These are phyloP conservation scores for Tokudaia muenninki DNA, from an alignment of 2,797 vertebrate genomes.

Conservation along the genomic window DNA sequence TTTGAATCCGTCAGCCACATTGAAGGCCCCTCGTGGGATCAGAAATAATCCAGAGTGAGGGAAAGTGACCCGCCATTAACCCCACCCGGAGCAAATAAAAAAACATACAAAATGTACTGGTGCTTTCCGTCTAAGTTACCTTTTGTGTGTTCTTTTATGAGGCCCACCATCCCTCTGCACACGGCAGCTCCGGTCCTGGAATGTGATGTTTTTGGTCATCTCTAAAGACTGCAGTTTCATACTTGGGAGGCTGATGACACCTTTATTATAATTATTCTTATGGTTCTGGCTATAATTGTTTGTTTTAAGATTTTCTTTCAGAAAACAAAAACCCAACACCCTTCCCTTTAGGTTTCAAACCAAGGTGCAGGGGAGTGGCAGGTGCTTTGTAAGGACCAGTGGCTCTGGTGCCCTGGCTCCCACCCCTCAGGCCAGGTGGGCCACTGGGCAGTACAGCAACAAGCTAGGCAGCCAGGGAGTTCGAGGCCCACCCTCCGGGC, in stretches of 20 bases:
- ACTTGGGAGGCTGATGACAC: constrained; percentile 82
- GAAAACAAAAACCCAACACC: constrained; percentile 82
- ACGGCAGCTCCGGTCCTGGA: constrained; percentile 89
- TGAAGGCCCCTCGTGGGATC: constrained; percentile 77
- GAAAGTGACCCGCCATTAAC: constrained; percentile 61
- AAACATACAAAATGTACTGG: constrained; percentile 92
- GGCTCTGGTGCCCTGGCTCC: constrained; percentile 84
- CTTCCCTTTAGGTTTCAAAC: constrained; percentile 76
- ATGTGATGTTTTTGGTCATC: constrained; percentile 92
- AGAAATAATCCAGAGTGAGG: constrained; percentile 79
- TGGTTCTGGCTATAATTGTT: constrained; percentile 83
- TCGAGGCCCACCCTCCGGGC: constrained; percentile 65
- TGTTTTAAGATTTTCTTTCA: constrained; percentile 80
- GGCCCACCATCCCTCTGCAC: constrained; percentile 87
- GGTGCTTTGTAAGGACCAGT: constrained; percentile 79
- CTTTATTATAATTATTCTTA: constrained; percentile 80
- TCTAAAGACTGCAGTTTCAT: constrained; percentile 92
- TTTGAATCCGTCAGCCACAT: constrained; percentile 55
- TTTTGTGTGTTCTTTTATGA: constrained; percentile 87
- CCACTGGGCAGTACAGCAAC: constrained; percentile 64
- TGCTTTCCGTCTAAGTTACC: constrained; percentile 93
- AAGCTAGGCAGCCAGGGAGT: constrained; percentile 49
- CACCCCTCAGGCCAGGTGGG: constrained; percentile 80
- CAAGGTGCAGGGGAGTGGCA: constrained; percentile 78
- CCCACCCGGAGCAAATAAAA: constrained; percentile 84